Conservation (phyloP, 2,113 vertebrate genomes). For the Megaceryle torquata region DNA sequence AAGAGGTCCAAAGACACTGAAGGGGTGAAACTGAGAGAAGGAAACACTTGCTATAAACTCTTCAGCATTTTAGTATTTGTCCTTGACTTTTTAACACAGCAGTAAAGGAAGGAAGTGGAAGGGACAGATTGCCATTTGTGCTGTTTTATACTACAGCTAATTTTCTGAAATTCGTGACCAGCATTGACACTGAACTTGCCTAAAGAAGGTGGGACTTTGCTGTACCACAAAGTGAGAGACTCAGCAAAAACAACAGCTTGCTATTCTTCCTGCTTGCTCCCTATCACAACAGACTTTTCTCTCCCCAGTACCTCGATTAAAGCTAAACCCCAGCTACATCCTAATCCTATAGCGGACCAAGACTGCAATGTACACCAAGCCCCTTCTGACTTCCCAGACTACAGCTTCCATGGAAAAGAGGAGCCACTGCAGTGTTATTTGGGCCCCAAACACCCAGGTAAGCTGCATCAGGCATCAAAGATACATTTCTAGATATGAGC, state of each 20-base stretch:
- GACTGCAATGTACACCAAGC: not conserved
- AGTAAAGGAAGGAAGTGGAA: constrained; percentile 10
- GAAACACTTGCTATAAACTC: not conserved
- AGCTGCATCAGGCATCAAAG: not conserved
- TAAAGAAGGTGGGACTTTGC: not conserved
- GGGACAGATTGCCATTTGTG: not conserved
- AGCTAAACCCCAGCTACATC: not conserved
- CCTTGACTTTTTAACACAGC: not conserved
- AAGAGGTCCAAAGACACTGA: not conserved
- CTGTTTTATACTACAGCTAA: not conserved
- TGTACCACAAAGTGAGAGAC: not conserved
- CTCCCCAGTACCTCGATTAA: not conserved
- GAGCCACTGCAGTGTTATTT: not conserved
- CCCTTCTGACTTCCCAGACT: not conserved
- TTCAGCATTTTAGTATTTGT: not conserved
- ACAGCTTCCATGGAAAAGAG: not conserved
- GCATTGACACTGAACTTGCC: not conserved
- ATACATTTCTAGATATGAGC: not conserved
- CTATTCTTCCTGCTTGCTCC: not conserved
- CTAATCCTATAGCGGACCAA: not conserved
- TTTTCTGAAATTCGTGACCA: not conserved
- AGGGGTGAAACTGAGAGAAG: not conserved
- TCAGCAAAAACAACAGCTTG: not conserved
- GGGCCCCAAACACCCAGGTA: not conserved
- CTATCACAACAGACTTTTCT: not conserved